phyloP scores from a whole-genome alignment of 2,888 invertebrate genomes.

The Tachina fera region DNA sequence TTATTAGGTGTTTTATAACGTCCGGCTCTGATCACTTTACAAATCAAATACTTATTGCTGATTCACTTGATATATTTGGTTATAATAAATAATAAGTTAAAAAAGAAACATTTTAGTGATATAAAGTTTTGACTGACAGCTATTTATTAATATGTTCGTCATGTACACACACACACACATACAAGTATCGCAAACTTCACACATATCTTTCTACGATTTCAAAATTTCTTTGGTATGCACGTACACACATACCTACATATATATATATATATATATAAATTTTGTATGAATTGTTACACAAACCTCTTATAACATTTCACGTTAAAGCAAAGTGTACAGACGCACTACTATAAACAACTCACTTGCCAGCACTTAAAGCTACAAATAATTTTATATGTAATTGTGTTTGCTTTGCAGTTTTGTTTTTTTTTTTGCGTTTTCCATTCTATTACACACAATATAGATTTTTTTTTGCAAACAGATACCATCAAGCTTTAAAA shows the following conservation, averaged over 20 bases:
- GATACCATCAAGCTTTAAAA: not conserved
- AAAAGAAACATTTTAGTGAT: too few species aligned
- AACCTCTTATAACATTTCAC: not conserved
- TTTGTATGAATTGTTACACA: not conserved
- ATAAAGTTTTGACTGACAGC: too few species aligned
- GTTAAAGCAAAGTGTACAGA: too few species aligned
- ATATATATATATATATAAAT: not conserved
- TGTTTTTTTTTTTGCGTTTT: not conserved
- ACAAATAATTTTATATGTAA: conserved; percentile 12
- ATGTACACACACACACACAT: too few species aligned
- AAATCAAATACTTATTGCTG: too few species aligned
- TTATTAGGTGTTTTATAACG: too few species aligned
- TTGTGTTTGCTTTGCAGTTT: not conserved
- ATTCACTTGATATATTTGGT: too few species aligned
- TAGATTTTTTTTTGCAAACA: not conserved
- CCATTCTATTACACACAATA: conserved; percentile 13
- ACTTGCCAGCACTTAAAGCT: conserved; percentile 19
- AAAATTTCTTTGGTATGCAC: not conserved
- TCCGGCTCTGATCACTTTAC: too few species aligned
- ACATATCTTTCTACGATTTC: too few species aligned
- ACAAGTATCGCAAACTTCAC: too few species aligned
- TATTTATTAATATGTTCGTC: too few species aligned
- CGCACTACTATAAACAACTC: not conserved
- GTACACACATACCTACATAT: not conserved
- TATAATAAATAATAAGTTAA: too few species aligned